phyloP scores from a whole-genome alignment of 2,888 invertebrate species.

The Clanis bilineata region DNA sequence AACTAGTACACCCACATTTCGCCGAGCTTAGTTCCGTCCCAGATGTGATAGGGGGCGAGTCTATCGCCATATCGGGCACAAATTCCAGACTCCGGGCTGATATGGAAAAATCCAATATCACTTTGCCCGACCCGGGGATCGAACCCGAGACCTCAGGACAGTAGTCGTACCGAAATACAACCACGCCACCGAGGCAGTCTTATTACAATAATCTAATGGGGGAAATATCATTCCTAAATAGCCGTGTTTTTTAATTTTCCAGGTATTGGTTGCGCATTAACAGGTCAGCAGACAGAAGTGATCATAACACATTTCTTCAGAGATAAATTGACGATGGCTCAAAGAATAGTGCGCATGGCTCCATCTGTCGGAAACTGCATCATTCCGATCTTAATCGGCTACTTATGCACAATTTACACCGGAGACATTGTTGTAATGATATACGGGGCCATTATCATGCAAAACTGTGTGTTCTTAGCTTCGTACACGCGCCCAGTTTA shows the following conservation, averaged over 20 bases:
- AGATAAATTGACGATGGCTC: conserved; percentile 76
- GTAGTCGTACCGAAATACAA: no score
- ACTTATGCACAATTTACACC: conserved; percentile 67
- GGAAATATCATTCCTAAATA: no score
- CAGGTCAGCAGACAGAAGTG: conserved; percentile 81
- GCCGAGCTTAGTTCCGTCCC: no score
- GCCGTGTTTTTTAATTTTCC: conserved; percentile 40
- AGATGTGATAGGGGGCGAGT: no score
- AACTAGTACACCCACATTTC: no score
- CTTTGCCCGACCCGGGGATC: no score
- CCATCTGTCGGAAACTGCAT: conserved; percentile 79
- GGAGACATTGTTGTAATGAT: conserved; percentile 75
- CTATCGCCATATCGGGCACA: no score
- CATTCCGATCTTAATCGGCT: conserved; percentile 75
- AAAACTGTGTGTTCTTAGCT: conserved; percentile 79
- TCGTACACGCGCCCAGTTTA: conserved; percentile 81
- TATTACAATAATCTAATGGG: no score
- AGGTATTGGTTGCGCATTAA: conserved; percentile 82
- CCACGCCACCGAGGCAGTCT: no score
- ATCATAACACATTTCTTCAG: conserved; percentile 83
- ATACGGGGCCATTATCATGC: conserved; percentile 82
- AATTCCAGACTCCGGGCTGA: no score
- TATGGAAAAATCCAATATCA: no score
- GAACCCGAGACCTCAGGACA: no score
- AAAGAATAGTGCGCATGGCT: conserved; percentile 75